phyloP scores from a whole-genome alignment of 2,797 vertebrate genomes.

The Varecia variegata region DNA sequence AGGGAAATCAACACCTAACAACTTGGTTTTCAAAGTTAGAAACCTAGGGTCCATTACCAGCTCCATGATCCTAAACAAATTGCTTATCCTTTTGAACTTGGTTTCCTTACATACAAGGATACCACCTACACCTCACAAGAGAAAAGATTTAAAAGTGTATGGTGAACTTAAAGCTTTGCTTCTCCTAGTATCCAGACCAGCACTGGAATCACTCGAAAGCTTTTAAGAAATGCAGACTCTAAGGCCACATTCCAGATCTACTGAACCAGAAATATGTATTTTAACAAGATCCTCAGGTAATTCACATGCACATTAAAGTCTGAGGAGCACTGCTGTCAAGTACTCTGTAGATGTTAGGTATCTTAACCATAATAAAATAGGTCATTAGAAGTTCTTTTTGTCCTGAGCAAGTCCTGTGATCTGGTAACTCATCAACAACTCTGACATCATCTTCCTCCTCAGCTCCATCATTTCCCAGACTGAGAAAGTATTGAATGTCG shows the following conservation, averaged over 20 bases:
- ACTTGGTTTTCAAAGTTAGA: conserved; percentile 26
- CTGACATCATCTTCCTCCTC: not conserved
- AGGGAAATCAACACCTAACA: not conserved
- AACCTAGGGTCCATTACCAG: not conserved
- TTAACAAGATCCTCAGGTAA: not conserved
- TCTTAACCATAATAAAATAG: not conserved
- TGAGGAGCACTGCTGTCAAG: not conserved
- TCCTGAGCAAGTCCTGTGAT: not conserved
- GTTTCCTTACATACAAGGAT: not conserved
- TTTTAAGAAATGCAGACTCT: conserved; percentile 11
- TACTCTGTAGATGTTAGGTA: not conserved
- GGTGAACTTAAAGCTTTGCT: not conserved
- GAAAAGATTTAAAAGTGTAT: not conserved
- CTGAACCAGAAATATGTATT: not conserved
- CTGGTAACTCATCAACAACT: conserved; percentile 34
- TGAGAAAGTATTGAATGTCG: not conserved
- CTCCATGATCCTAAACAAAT: not conserved
- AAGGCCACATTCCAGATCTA: not conserved
- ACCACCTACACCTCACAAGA: not conserved
- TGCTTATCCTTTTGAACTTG: not conserved
- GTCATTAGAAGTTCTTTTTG: not conserved
- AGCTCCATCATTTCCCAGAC: not conserved
- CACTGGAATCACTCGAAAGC: not conserved
- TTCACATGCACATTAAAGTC: not conserved
- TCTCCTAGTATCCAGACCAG: not conserved